Evolutionary conservation across 2,888 invertebrate species (phyloP), one percentile per base, ranked within the genome.

Genomic region (Platycnemis pennipes): DNA sequence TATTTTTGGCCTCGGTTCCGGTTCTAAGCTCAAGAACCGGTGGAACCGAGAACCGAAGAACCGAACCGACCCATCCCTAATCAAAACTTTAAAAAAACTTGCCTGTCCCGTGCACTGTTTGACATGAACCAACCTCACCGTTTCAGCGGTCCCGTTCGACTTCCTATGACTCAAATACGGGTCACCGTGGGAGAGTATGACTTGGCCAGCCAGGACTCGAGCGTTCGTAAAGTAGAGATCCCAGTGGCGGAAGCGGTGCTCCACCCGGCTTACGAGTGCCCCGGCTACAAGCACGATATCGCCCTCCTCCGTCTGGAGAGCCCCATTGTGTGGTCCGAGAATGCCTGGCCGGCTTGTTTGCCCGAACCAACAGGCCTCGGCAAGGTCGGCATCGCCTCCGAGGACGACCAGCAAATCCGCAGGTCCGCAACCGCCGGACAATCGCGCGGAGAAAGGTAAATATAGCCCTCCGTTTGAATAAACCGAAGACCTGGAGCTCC

Each of bases 291-390:
- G 94, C 97, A 98, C 96, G 98, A 98, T 96, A 97, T 98, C 95
- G 99, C 99, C 2, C 97, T 99, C 26, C 96, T 99, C 87, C 98
- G 98, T 96, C 96, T 99, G 42, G 96, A 96, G 3, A 96, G 97
- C 16, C 97, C 98, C 94, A 97, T 99, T 26, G 96, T 96, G 69
- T 99, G 98, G 98, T 97, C 97, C 16, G 97, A 97, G n/a, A 97
- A 97, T 94, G 97, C 98, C 22, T 97, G 97, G 95, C 99, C 99
- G 1, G 98, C 98, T 22, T 99, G 99, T 96, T 96, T 99, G 2
- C 98, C 98, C 0, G 96, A 91, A n/a, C 91, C 91, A 42, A 91
- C 91, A 1, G 91, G 91, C 2, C 22, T 91, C 13, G 91, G 91
- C 1, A 91, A 91, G 44, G 91, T 91, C 8, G 91, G 91, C 8